A percentile compares a stretch with the other conserved stretches of the same genome.
phyloP scores from a whole-genome alignment of 2,797 vertebrate genomes.

The Tinamus major region DNA sequence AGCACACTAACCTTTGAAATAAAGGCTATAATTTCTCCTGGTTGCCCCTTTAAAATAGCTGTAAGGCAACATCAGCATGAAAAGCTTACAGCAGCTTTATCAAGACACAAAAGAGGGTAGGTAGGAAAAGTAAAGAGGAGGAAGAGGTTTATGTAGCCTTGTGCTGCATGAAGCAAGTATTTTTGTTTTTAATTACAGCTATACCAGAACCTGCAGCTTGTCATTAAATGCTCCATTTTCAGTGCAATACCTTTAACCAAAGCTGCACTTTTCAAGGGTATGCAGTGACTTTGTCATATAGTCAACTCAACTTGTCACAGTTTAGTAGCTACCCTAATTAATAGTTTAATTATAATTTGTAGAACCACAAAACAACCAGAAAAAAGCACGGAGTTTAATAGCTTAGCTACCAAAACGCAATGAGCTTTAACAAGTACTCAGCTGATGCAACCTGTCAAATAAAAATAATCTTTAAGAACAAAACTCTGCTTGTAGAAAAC shows the following conservation, averaged over 20 bases:
- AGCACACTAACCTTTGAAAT: not conserved
- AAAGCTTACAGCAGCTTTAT: not conserved
- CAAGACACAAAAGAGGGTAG: not conserved
- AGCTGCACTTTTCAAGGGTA: constrained; percentile 24
- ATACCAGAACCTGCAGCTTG: not conserved
- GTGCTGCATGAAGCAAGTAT: not conserved
- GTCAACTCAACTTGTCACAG: constrained; percentile 42
- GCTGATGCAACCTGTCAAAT: not conserved
- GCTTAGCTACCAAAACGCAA: constrained; percentile 4
- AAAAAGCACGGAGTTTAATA: constrained; percentile 19
- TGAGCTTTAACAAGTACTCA: not conserved
- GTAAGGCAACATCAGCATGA: not conserved
- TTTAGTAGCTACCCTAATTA: constrained; percentile 29
- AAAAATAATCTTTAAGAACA: not conserved
- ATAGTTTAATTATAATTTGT: constrained; percentile 59
- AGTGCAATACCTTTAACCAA: not conserved
- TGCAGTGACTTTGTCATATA: not conserved
- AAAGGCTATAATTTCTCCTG: not conserved
- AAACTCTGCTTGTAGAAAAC: not conserved
- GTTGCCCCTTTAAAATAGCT: not conserved
- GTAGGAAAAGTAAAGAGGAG: not conserved
- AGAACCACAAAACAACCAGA: constrained; percentile 20
- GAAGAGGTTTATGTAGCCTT: not conserved
- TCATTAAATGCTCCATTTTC: not conserved
- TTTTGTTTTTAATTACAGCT: not conserved